These are phyloP conservation scores for Syngnathus floridae DNA, from an alignment of 2,113 vertebrate species.

Conservation along the genomic window DNA sequence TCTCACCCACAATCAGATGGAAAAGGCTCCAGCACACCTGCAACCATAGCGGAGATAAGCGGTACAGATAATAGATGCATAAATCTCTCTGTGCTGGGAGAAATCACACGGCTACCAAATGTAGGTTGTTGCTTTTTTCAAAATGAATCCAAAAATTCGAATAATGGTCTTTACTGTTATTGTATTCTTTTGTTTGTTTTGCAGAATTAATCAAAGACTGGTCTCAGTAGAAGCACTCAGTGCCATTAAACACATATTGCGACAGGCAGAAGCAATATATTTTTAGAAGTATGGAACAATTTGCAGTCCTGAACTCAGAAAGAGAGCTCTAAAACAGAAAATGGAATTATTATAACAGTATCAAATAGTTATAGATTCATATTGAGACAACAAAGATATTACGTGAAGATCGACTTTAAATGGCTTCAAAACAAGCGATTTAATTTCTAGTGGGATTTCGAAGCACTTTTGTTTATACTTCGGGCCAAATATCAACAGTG, in stretches of 20 bases:
- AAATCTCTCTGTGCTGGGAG: too few species aligned
- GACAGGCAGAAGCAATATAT: not conserved
- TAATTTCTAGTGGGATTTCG: not conserved
- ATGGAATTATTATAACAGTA: not conserved
- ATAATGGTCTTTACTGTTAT: not conserved
- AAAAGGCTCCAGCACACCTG: too few species aligned
- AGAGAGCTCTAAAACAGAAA: not conserved
- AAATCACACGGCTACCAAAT: too few species aligned
- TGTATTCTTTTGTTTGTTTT: not conserved
- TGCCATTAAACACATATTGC: not conserved
- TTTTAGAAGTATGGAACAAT: not conserved
- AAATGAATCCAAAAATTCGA: not conserved
- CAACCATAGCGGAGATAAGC: too few species aligned
- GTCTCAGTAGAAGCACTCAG: not conserved
- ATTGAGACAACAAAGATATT: not conserved
- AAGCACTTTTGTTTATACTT: conserved; percentile 3
- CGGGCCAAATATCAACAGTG: conserved; percentile 4
- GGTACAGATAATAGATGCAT: too few species aligned
- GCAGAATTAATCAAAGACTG: not conserved
- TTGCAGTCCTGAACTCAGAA: not conserved
- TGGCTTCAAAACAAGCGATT: not conserved
- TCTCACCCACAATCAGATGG: too few species aligned
- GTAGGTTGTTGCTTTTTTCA: too few species aligned
- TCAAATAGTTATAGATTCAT: too few species aligned
- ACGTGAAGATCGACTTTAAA: not conserved